Evolutionary conservation across 2,888 invertebrate species (phyloP).

Genomic region (Saturnia pavonia): DNA sequence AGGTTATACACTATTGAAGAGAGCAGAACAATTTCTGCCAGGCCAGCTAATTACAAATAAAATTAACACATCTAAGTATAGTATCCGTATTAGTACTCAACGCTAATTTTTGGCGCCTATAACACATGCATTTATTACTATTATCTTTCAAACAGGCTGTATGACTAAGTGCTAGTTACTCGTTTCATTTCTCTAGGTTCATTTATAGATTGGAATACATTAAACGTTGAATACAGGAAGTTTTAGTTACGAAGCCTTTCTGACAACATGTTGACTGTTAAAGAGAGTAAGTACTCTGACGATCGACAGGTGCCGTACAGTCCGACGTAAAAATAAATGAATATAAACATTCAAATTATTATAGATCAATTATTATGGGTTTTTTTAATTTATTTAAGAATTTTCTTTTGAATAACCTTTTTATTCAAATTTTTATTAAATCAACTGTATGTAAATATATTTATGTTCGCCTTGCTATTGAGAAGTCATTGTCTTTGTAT

Average conservation of each 20-base stretch:
- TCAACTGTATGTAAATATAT: no score
- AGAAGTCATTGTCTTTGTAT: no score
- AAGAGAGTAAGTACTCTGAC: constrained; percentile 49
- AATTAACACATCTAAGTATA: not conserved
- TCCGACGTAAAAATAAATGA: constrained; percentile 23
- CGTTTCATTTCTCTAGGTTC: constrained; percentile 47
- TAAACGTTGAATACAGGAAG: constrained; percentile 50
- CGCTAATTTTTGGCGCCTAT: not conserved
- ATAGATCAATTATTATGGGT: not conserved
- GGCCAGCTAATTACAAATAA: no score
- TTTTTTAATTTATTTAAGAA: not conserved
- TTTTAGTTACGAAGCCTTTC: constrained; percentile 54
- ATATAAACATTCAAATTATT: not conserved
- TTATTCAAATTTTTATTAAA: no score
- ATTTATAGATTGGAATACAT: constrained; percentile 45
- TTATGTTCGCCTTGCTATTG: no score
- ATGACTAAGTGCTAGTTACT: constrained; percentile 42
- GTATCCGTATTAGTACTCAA: not conserved
- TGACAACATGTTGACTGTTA: constrained; percentile 54
- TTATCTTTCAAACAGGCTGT: constrained; percentile 30
- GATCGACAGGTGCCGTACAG: constrained; percentile 53
- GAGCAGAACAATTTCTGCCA: no score
- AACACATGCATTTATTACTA: not conserved
- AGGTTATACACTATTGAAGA: no score
- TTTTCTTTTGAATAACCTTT: no score